A percentile compares a stretch with the other conserved stretches of the same genome.
Conservation (phyloP, 1,140 invertebrate species). For the Tetragnatha versicolor region DNA sequence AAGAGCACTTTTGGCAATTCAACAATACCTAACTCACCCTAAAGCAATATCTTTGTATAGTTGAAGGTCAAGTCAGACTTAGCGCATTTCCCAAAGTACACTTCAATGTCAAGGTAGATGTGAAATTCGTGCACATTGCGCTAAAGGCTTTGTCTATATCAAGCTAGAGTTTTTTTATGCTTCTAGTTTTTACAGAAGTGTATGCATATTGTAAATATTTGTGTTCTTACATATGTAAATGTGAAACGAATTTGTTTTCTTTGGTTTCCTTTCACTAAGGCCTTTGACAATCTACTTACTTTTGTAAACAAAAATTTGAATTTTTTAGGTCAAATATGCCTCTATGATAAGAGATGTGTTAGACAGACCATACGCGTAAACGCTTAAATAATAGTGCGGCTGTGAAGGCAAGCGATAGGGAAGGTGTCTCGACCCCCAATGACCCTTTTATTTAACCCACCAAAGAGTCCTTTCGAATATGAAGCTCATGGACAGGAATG, state of each 20-base stretch:
- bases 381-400: no score
- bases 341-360: slow-evolving; percentile 27
- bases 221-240: slow-evolving; percentile 55
- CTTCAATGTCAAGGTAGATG: slow-evolving; percentile 55
- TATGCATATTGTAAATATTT: slow-evolving; percentile 54
- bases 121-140: slow-evolving; percentile 54
- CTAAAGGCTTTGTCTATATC: slow-evolving; percentile 55
- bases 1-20: slow-evolving; percentile 50
- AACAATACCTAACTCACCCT: slow-evolving; percentile 44
- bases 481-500: no score
- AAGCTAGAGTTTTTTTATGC: slow-evolving; percentile 55
- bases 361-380: slow-evolving; percentile 36
- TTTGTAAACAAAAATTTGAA: slow-evolving; percentile 53
- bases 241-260: slow-evolving; percentile 35
- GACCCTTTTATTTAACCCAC: no score
- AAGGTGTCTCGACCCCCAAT: no score
- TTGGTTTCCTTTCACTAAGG: slow-evolving; percentile 47
- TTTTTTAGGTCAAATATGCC: slow-evolving; percentile 36
- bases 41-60: slow-evolving; percentile 56
- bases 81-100: slow-evolving; percentile 53
- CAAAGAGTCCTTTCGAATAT: no score
- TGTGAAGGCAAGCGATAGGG: no score
- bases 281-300: slow-evolving; percentile 56
- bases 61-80: slow-evolving; percentile 45
- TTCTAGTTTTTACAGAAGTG: slow-evolving; percentile 56